These are phyloP conservation scores for Tiliacea citrago DNA, from an alignment of 2,888 invertebrate genomes.

Conservation along the genomic window DNA sequence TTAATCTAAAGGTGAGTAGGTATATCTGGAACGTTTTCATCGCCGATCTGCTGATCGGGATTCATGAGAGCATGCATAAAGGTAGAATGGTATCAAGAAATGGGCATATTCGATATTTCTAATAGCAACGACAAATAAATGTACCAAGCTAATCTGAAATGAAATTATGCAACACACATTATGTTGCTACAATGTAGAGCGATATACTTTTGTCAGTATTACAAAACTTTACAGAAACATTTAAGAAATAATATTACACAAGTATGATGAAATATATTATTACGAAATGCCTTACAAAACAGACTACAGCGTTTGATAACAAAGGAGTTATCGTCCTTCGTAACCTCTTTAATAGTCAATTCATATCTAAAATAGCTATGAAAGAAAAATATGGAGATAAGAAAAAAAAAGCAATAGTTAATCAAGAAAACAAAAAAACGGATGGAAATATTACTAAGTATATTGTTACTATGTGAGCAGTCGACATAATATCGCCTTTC, in stretches of 20 bases:
- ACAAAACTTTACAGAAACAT: not conserved
- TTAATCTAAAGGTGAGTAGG: no score
- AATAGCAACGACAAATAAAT: conserved; percentile 3
- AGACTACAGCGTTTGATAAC: conserved; percentile 34
- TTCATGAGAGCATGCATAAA: not conserved
- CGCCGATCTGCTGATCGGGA: not conserved
- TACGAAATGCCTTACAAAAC: conserved; percentile 33
- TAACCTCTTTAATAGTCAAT: conserved; percentile 20
- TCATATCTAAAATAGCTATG: conserved; percentile 1
- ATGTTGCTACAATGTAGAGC: conserved; percentile 42
- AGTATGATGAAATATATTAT: conserved; percentile 23
- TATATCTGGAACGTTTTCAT: not conserved
- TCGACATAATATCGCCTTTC: no score
- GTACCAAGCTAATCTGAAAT: conserved; percentile 16
- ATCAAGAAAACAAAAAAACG: not conserved
- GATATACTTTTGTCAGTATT: conserved; percentile 21
- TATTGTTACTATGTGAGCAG: no score
- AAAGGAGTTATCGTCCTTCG: conserved; percentile 12
- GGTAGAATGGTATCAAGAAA: not conserved
- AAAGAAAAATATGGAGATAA: conserved; percentile 14
- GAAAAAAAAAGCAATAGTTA: not conserved
- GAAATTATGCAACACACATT: conserved; percentile 7
- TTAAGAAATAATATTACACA: conserved; percentile 14
- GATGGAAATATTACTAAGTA: not conserved
- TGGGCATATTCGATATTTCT: not conserved